A percentile compares a stretch with the other conserved stretches of the same genome.
Evolutionary conservation across 2,888 invertebrate species (phyloP).

Genomic region (Protonemura montana): DNA sequence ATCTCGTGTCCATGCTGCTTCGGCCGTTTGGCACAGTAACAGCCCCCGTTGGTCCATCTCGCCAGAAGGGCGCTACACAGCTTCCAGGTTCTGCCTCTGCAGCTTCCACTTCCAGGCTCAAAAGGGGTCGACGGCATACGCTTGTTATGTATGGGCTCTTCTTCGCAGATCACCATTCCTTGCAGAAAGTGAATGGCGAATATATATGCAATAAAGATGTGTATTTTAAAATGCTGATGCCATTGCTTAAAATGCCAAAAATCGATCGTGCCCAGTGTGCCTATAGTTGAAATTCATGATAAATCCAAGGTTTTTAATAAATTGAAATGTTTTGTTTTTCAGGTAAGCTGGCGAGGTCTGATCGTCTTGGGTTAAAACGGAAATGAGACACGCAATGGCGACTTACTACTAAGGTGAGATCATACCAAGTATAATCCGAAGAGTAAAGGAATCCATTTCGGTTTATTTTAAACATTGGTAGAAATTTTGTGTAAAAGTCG

Average conservation of each 20-base stretch:
- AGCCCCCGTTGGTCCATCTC: background rate
- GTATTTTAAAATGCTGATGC: constrained; percentile 3
- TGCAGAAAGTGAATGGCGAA: background rate
- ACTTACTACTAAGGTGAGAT: no score
- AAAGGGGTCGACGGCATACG: background rate
- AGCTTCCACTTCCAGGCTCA: background rate
- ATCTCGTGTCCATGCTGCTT: background rate
- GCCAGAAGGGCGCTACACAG: background rate
- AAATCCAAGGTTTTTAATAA: background rate
- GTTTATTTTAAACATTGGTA: background rate
- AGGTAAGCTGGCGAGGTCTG: background rate
- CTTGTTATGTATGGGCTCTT: background rate
- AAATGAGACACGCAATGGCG: background rate
- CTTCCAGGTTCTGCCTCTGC: background rate
- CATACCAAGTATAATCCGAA: no score
- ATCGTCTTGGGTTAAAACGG: background rate
- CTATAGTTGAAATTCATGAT: background rate
- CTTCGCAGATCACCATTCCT: background rate
- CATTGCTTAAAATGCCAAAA: background rate
- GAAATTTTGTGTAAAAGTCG: background rate
- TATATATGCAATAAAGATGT: background rate
- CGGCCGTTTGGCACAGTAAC: background rate
- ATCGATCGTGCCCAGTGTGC: background rate
- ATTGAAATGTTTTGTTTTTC: background rate
- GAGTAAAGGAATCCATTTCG: background rate